Conservation (phyloP, 2,797 vertebrate genomes). For the Myotis myotis region DNA sequence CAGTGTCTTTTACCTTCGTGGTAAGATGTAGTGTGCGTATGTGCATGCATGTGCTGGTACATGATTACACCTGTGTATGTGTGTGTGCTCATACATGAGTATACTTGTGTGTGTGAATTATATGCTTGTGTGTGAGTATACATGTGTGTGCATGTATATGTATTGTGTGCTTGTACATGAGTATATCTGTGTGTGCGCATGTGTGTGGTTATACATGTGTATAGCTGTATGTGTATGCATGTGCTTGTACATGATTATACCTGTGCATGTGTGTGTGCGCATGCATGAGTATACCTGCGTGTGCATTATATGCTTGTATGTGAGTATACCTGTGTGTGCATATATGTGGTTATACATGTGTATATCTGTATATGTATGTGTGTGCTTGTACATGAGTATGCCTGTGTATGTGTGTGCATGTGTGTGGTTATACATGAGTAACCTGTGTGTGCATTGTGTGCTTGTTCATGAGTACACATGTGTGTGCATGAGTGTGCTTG, state of each 20-base stretch:
- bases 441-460: neutral
- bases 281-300: fast-evolving
- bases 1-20: neutral
- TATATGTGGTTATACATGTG: neutral
- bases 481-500: no score
- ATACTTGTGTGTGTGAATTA: fast-evolving
- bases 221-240: neutral
- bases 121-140: no score
- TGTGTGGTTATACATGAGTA: neutral
- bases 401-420: neutral
- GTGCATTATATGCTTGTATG: neutral
- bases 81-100: no score
- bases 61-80: no score
- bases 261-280: neutral
- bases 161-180: neutral
- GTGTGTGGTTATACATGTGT: neutral
- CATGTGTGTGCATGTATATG: no score
- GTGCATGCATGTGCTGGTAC: fast-evolving
- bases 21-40: fast-evolving
- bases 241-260: no score
- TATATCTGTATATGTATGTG: neutral
- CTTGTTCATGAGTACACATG: neutral
- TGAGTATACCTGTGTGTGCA: neutral
- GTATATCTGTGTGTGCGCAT: fast-evolving
- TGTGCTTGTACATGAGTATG: neutral